These are phyloP conservation scores for Sparus aurata DNA, from an alignment of 2,797 vertebrate genomes.

Conservation along the genomic window DNA sequence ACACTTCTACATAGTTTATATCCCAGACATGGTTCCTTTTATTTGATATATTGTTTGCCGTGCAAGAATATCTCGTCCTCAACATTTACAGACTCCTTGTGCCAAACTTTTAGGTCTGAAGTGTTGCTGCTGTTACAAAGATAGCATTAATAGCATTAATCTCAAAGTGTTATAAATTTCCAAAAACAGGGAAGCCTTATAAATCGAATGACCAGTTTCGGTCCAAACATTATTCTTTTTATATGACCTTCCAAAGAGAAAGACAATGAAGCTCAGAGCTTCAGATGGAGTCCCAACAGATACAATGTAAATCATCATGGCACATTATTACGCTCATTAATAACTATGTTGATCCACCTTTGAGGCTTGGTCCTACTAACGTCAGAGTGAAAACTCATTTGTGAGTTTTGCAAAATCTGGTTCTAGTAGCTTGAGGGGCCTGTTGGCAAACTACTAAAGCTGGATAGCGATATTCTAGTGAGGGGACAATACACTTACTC, in stretches of 20 bases:
- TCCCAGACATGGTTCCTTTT: constrained; percentile 10
- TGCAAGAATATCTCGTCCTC: neutral
- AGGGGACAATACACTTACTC: neutral
- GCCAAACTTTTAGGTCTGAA: constrained; percentile 6
- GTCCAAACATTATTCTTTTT: constrained; percentile 19
- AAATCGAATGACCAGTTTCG: neutral
- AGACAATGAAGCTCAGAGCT: neutral
- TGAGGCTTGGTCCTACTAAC: neutral
- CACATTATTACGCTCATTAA: neutral
- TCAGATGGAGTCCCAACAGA: neutral
- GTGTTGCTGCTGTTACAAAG: neutral
- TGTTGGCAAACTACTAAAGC: neutral
- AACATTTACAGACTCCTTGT: neutral
- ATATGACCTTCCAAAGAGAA: neutral
- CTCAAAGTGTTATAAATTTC: neutral
- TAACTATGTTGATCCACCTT: neutral
- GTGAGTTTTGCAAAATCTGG: neutral
- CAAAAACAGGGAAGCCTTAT: neutral
- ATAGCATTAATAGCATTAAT: neutral
- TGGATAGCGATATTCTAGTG: neutral
- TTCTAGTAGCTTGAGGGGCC: neutral
- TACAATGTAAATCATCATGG: neutral
- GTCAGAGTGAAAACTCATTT: neutral
- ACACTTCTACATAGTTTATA: neutral
- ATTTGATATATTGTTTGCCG: constrained; percentile 20